Conservation (phyloP, 2,797 vertebrate species). For the Squalus acanthias region DNA sequence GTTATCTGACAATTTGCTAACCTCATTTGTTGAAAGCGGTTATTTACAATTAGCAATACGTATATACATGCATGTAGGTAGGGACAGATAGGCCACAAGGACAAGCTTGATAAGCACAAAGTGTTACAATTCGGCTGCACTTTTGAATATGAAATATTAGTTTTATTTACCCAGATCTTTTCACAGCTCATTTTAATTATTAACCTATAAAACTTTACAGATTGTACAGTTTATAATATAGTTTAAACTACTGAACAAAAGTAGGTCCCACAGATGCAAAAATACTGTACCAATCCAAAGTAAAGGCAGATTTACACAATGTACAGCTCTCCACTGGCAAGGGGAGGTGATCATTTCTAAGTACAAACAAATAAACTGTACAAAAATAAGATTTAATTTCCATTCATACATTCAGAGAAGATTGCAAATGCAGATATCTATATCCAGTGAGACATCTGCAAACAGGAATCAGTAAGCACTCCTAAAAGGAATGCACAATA, state of each 20-base stretch:
- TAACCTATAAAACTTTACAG: constrained; percentile 79
- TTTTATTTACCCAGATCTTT: constrained; percentile 77
- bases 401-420: constrained; percentile 69
- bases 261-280: constrained; percentile 77
- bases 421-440: constrained; percentile 65
- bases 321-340: constrained; percentile 60
- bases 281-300: constrained; percentile 73
- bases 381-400: constrained; percentile 73
- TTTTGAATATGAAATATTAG: constrained; percentile 71
- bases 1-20: neutral
- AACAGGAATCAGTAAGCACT: constrained; percentile 59
- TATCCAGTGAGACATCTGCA: constrained; percentile 52
- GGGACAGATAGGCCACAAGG: neutral
- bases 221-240: constrained; percentile 77
- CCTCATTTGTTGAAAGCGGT: neutral
- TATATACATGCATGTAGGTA: no score
- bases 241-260: constrained; percentile 71
- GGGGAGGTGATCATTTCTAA: constrained; percentile 65
- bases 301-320: constrained; percentile 68
- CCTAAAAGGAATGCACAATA: constrained; percentile 59
- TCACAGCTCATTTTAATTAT: constrained; percentile 74
- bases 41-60: neutral
- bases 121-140: neutral
- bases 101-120: neutral
- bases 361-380: constrained; percentile 76